These are phyloP conservation scores for Pteropus alecto DNA, from an alignment of 2,113 vertebrate genomes.

Conservation along the genomic window DNA sequence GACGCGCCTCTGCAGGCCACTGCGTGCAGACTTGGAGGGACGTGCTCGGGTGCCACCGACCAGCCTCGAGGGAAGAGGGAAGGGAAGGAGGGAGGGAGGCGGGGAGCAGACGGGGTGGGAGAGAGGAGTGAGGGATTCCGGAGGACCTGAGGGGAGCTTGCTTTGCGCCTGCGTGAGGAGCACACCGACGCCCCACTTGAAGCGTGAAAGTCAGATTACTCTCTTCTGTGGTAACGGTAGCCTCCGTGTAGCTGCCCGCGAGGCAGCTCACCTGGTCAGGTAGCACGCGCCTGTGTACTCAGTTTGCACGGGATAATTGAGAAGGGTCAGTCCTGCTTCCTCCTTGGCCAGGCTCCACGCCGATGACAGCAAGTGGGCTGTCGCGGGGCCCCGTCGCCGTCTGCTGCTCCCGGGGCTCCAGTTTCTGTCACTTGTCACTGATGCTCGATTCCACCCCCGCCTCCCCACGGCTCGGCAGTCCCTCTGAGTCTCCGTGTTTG, in stretches of 20 bases:
- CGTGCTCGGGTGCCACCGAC: too few relatives aligned
- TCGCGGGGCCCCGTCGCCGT: neutral
- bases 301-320: neutral
- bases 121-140: neutral
- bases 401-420: neutral
- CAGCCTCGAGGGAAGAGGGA: neutral
- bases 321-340: neutral
- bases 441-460: neutral
- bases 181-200: neutral
- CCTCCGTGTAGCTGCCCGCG: neutral
- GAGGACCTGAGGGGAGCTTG: neutral
- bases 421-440: neutral
- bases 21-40: too few relatives aligned
- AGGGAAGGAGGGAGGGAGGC: too few relatives aligned
- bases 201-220: neutral
- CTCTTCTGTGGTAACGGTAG: neutral
- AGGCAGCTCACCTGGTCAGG: neutral
- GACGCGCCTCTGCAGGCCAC: too few relatives aligned
- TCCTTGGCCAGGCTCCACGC: too few relatives aligned
- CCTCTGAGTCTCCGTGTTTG: too few relatives aligned
- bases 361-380: neutral
- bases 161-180: neutral
- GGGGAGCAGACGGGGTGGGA: neutral
- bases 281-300: neutral
- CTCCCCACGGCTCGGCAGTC: rapidly evolving